Evolutionary conservation across 2,797 vertebrate species (phyloP).

Genomic region (Neomorphus geoffroyi): DNA sequence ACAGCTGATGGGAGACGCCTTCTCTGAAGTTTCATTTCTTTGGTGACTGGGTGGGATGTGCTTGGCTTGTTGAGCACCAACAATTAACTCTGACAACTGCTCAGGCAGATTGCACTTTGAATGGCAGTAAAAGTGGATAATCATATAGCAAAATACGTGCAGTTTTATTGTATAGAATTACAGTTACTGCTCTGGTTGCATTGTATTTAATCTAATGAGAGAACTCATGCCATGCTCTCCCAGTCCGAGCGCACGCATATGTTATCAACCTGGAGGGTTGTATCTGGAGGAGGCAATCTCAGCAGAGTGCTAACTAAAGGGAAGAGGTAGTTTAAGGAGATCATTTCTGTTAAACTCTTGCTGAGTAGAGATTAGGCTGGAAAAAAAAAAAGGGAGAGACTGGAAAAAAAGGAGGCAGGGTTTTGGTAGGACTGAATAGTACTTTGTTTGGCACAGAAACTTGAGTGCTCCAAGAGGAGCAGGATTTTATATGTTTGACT

Average conservation of each 20-base stretch:
- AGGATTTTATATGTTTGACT: not conserved
- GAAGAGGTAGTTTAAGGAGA: not conserved
- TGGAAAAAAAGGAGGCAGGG: not conserved
- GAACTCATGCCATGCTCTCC: not conserved
- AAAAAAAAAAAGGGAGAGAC: too few relatives aligned
- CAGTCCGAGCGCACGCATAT: fast-evolving
- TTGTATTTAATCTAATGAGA: not conserved
- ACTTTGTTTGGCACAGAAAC: not conserved
- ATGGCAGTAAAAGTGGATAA: too few relatives aligned
- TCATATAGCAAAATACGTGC: not conserved
- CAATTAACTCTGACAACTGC: not conserved
- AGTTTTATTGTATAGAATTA: not conserved
- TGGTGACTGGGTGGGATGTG: not conserved
- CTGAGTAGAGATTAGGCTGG: not conserved
- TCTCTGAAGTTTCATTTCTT: not conserved
- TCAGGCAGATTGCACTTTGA: not conserved
- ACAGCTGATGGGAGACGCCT: not conserved
- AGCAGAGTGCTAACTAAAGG: not conserved
- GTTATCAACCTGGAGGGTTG: not conserved
- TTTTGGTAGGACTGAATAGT: not conserved
- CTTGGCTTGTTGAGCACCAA: not conserved
- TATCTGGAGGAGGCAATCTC: not conserved
- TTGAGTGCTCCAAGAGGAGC: not conserved
- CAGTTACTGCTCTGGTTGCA: not conserved
- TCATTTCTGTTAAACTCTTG: not conserved